These are phyloP conservation scores for Daphoenositta chrysoptera DNA, from an alignment of 2,113 vertebrate species.

Conservation along the genomic window DNA sequence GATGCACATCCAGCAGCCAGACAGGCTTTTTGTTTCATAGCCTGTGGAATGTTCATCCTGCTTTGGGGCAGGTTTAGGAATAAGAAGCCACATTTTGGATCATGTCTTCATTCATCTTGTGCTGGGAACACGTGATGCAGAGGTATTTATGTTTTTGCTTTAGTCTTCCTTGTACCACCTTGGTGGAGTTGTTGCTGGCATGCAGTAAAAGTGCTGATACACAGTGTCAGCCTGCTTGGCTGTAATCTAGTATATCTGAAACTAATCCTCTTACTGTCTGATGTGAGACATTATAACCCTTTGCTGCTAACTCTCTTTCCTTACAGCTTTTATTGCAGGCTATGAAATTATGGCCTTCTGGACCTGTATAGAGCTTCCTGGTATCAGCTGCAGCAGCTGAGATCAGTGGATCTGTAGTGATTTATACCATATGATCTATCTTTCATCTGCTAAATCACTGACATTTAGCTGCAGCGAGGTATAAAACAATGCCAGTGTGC, in stretches of 20 bases:
- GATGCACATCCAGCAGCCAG: background rate
- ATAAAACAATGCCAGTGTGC: background rate
- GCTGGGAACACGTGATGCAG: background rate
- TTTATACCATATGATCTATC: background rate
- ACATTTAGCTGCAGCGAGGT: background rate
- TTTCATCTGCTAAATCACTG: background rate
- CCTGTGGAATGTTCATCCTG: background rate
- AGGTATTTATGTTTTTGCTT: constrained; percentile 42
- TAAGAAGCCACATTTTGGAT: background rate
- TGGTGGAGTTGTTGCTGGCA: constrained; percentile 5
- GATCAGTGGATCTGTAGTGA: background rate
- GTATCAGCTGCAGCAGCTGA: background rate
- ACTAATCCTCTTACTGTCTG: constrained; percentile 44
- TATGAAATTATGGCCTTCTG: background rate
- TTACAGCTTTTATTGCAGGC: constrained; percentile 9
- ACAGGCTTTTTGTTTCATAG: background rate
- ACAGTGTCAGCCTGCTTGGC: constrained; percentile 27
- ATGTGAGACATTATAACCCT: background rate
- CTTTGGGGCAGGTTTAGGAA: background rate
- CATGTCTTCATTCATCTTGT: constrained; percentile 39
- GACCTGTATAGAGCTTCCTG: background rate
- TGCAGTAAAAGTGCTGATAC: constrained; percentile 45
- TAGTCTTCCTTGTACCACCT: background rate
- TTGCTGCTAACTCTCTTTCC: background rate
- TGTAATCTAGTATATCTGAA: constrained; percentile 66